phyloP scores from a whole-genome alignment of 2,888 invertebrate genomes.

The Odontocolon sp. region DNA sequence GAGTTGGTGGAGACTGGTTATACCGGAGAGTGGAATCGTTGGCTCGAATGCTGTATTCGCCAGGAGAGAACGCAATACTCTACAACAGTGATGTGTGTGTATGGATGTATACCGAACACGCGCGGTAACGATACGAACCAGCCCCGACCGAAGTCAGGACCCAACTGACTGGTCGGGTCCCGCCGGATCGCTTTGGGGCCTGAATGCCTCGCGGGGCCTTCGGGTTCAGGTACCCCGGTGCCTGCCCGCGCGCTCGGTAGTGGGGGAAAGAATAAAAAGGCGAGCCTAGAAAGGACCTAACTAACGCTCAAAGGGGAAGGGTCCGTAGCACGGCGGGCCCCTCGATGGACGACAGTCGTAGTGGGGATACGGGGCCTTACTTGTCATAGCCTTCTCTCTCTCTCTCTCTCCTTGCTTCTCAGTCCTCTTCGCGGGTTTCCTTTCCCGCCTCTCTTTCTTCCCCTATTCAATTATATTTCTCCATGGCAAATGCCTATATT shows the following conservation, averaged over 20 bases:
- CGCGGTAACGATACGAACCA: conserved; percentile 67
- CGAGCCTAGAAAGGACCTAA: conserved; percentile 79
- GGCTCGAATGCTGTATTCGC: conserved; percentile 23
- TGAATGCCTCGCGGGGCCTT: conserved; percentile 73
- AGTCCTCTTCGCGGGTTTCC: conserved; percentile 53
- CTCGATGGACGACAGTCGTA: conserved; percentile 46
- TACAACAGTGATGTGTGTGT: conserved; percentile 9
- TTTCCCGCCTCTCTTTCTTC: conserved; percentile 64
- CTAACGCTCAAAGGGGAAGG: conserved; percentile 75
- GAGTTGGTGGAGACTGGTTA: conserved; percentile 34
- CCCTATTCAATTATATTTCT: conserved; percentile 80
- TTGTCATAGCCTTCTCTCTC: conserved; percentile 37
- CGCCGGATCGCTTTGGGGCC: conserved; percentile 72
- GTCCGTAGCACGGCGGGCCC: conserved; percentile 65
- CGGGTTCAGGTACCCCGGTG: conserved; percentile 75
- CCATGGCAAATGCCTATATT: conserved; percentile 80
- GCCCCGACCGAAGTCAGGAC: conserved; percentile 79
- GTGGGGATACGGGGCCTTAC: conserved; percentile 54
- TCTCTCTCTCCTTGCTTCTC: conserved; percentile 10
- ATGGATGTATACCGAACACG: conserved; percentile 17
- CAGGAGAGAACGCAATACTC: conserved; percentile 23
- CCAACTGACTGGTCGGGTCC: conserved; percentile 77
- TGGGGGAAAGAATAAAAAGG: conserved; percentile 77
- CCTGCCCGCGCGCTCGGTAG: conserved; percentile 57
- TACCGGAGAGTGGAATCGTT: conserved; percentile 42